These are phyloP conservation scores for Habrosyne pyritoides DNA, from an alignment of 2,888 invertebrate species.

Conservation along the genomic window DNA sequence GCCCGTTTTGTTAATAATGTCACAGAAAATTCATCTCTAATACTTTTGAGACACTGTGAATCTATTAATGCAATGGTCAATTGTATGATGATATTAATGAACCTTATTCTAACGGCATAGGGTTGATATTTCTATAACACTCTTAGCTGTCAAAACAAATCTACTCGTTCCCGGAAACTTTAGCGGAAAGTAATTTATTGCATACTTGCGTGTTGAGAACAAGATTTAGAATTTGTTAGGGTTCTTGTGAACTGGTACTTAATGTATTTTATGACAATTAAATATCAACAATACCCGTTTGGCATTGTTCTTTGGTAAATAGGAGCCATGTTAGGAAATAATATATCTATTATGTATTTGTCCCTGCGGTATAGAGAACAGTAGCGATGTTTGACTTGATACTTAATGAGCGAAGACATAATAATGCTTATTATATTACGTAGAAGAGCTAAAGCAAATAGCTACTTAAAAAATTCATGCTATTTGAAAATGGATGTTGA, in stretches of 20 bases:
- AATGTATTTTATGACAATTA: background rate
- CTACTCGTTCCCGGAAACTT: too few relatives aligned
- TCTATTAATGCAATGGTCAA: too few relatives aligned
- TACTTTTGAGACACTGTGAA: too few relatives aligned
- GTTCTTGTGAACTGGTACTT: background rate
- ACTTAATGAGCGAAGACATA: background rate
- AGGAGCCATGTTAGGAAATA: background rate
- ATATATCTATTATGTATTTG: background rate
- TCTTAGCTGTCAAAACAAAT: too few relatives aligned
- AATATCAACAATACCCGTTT: background rate
- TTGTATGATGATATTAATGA: too few relatives aligned
- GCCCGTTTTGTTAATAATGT: too few relatives aligned
- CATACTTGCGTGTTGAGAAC: background rate
- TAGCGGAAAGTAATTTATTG: background rate
- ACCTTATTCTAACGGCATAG: too few relatives aligned
- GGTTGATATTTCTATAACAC: too few relatives aligned
- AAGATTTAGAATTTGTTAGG: background rate
- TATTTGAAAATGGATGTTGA: background rate
- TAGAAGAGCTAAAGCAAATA: background rate
- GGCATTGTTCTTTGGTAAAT: background rate
- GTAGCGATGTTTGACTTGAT: background rate
- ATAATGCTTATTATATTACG: background rate
- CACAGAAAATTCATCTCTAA: too few relatives aligned
- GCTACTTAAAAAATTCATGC: background rate
- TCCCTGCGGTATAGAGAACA: background rate